These are phyloP conservation scores for Pinna nobilis DNA, from an alignment of 1,140 invertebrate genomes.

Conservation along the genomic window DNA sequence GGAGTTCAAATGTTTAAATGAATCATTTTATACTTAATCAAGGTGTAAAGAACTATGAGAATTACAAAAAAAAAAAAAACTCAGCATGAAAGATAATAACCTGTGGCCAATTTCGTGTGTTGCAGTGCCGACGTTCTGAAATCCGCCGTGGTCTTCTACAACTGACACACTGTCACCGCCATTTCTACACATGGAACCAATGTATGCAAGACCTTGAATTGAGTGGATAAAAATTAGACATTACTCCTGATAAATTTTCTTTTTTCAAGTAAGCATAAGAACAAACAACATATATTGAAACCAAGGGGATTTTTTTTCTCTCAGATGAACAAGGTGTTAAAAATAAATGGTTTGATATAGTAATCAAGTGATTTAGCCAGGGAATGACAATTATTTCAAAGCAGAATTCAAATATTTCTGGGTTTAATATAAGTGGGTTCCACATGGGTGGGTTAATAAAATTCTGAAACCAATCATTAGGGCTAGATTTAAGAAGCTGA, in stretches of 20 bases:
- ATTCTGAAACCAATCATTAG: too few species aligned
- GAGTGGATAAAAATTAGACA: not conserved
- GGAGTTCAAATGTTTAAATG: too few species aligned
- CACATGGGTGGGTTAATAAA: too few species aligned
- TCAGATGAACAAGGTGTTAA: too few species aligned
- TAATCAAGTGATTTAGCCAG: too few species aligned
- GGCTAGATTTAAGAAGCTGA: too few species aligned
- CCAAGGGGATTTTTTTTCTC: not conserved
- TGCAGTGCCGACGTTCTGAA: slow-evolving; percentile 59
- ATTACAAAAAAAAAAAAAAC: not conserved
- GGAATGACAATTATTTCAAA: too few species aligned
- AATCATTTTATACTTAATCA: too few species aligned
- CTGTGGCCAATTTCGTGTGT: slow-evolving; percentile 65
- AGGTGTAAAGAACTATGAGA: not conserved
- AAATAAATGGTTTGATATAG: too few species aligned
- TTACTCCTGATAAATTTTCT: not conserved
- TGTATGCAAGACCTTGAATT: slow-evolving; percentile 53
- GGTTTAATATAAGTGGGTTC: too few species aligned
- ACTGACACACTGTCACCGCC: slow-evolving; percentile 60
- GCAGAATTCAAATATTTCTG: too few species aligned
- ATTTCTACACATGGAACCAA: slow-evolving; percentile 56
- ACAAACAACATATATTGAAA: not conserved
- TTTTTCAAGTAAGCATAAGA: not conserved
- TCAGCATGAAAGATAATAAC: slow-evolving; percentile 22
- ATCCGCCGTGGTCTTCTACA: slow-evolving; percentile 64